phyloP scores from a whole-genome alignment of 2,888 invertebrate genomes.

The Gandaritis pyraliata region DNA sequence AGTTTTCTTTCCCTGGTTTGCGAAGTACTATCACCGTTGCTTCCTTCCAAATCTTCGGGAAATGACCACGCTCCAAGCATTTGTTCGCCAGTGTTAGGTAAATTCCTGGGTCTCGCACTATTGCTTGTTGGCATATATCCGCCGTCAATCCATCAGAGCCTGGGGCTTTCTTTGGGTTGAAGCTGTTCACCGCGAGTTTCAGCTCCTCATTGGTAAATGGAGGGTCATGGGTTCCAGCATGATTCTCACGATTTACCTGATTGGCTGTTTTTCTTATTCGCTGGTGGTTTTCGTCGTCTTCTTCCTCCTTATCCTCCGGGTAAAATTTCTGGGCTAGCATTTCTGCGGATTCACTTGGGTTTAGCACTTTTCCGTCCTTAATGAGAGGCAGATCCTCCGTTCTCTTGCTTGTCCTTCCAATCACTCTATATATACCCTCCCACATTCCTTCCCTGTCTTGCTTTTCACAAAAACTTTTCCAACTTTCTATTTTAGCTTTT shows the following conservation, averaged over 20 bases:
- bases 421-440: no score
- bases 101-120: not conserved
- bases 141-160: constrained; percentile 12
- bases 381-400: no score
- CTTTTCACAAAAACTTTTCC: no score
- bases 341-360: no score
- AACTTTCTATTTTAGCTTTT: no score
- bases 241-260: no score
- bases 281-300: no score
- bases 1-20: constrained; percentile 5
- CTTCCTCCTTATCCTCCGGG: no score
- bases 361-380: no score
- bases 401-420: no score
- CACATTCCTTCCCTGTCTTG: no score
- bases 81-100: constrained; percentile 4
- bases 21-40: constrained; percentile 13
- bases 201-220: constrained; percentile 33
- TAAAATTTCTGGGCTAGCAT: no score
- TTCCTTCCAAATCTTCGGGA: constrained; percentile 21
- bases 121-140: not conserved
- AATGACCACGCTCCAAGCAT: not conserved
- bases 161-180: constrained; percentile 41
- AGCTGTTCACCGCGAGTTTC: not conserved
- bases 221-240: not conserved
- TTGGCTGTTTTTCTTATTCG: not conserved